phyloP scores from a whole-genome alignment of 2,113 vertebrate species.

The Psophia crepitans region DNA sequence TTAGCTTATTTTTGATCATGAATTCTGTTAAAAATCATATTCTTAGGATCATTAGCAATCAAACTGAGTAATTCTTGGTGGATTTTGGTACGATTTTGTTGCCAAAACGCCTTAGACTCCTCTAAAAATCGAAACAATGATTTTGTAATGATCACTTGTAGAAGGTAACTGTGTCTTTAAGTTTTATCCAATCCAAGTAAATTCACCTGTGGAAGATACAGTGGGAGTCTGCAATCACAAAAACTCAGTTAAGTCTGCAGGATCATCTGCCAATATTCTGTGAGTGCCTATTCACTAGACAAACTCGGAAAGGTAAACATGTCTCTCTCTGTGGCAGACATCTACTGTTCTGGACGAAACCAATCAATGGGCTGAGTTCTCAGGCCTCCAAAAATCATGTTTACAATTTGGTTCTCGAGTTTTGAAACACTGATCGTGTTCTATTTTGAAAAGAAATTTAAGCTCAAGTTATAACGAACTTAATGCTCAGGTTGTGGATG shows the following conservation, averaged over 20 bases:
- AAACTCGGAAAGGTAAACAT: neutral
- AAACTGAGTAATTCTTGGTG: neutral
- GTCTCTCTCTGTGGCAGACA: no score
- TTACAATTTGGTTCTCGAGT: neutral
- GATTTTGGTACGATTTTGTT: neutral
- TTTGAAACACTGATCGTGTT: neutral
- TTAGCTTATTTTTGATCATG: neutral
- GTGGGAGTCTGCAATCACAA: neutral
- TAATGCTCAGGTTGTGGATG: neutral
- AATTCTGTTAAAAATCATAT: neutral
- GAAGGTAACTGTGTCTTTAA: neutral
- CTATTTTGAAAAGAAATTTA: neutral
- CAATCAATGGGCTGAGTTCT: neutral
- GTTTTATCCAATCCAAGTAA: neutral
- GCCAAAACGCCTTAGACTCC: neutral
- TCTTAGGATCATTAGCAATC: neutral
- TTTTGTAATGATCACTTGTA: neutral
- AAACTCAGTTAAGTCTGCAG: neutral
- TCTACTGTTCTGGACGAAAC: neutral
- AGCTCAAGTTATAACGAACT: neutral
- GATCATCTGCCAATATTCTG: neutral
- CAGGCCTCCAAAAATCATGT: neutral
- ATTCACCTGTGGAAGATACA: neutral
- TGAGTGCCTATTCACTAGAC: neutral
- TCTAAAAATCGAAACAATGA: neutral